Conservation (phyloP, 2,113 vertebrate species). For the Oreocharis arfaki region DNA sequence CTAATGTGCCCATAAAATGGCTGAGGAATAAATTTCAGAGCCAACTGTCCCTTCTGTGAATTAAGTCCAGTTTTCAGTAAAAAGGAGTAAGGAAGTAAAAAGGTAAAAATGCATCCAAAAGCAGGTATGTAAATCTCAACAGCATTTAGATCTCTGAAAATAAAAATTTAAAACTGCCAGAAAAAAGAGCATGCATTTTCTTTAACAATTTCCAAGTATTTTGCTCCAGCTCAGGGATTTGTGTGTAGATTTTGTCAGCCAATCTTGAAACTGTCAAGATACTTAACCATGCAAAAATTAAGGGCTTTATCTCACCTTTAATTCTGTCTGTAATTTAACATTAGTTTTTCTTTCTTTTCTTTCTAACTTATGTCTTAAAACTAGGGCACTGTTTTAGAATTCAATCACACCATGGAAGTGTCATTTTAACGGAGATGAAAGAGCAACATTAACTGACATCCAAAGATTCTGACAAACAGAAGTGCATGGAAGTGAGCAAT, state of each 20-base stretch:
- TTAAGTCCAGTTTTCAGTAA: background rate
- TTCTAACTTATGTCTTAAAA: constrained; percentile 4
- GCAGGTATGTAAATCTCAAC: background rate
- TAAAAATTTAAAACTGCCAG: background rate
- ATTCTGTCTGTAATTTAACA: constrained; percentile 7
- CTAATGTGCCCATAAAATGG: background rate
- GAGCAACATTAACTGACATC: constrained; percentile 46
- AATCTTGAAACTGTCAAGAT: constrained; percentile 20
- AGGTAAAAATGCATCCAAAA: background rate
- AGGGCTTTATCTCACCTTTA: constrained; percentile 23
- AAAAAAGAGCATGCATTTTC: background rate
- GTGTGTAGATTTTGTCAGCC: background rate
- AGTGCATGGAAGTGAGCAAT: constrained; percentile 10
- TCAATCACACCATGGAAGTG: constrained; percentile 13
- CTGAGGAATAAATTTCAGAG: background rate
- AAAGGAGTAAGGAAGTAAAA: background rate
- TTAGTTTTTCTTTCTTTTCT: constrained; percentile 6
- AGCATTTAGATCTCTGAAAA: background rate
- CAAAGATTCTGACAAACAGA: constrained; percentile 52
- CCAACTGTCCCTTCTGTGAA: background rate
- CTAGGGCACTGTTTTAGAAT: background rate
- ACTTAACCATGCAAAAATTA: constrained; percentile 13
- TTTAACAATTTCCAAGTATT: background rate
- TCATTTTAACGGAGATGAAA: constrained; percentile 54
- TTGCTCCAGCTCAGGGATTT: background rate